Conservation (phyloP, 2,113 vertebrate genomes). For the Nannobrachium achirus region DNA sequence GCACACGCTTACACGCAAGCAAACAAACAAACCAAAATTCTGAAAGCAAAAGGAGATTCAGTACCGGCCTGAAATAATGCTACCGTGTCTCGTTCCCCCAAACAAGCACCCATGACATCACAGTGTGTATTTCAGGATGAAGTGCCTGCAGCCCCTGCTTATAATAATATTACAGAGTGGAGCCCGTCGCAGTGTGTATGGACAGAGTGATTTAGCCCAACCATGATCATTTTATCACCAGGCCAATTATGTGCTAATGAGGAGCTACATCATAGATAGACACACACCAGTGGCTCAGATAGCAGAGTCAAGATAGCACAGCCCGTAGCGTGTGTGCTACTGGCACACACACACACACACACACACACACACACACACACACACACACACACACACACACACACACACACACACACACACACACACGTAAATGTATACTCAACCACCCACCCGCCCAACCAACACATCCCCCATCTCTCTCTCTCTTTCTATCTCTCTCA, state of each 20-base stretch:
- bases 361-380: conserved; percentile 10
- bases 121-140: conserved; percentile 30
- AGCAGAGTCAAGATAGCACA: conserved; percentile 15
- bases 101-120: conserved; percentile 12
- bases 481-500: no score
- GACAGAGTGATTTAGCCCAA: conserved; percentile 61
- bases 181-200: conserved; percentile 37
- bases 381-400: conserved; percentile 21
- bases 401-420: not conserved
- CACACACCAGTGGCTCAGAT: conserved; percentile 39
- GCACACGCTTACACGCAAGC: conserved; percentile 18
- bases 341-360: not conserved
- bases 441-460: not conserved
- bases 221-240: conserved; percentile 70
- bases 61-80: conserved; percentile 10
- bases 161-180: conserved; percentile 48
- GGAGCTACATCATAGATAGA: conserved; percentile 69
- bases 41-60: conserved; percentile 37
- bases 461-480: not conserved
- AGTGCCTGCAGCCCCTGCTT: conserved; percentile 7
- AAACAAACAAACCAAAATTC: conserved; percentile 13
- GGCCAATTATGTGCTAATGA: conserved; percentile 74
- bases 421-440: not conserved
- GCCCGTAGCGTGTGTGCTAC: not conserved
- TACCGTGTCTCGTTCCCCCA: conserved; percentile 3